These are phyloP conservation scores for Papilio dardanus DNA, from an alignment of 1,140 invertebrate species.

Conservation along the genomic window DNA sequence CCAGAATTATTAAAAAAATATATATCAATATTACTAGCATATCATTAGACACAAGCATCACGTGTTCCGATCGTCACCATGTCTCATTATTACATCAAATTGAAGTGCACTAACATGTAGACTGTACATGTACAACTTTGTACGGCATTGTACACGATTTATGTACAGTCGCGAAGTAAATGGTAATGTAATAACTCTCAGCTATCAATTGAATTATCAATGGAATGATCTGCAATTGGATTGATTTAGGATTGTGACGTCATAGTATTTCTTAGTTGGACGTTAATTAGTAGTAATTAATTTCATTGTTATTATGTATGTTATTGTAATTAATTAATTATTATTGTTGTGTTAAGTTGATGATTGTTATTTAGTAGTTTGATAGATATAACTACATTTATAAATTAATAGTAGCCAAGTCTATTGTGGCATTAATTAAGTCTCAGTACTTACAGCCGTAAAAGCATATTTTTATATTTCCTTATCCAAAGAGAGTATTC, in stretches of 20 bases:
- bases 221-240: conserved; percentile 34
- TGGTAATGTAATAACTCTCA: conserved; percentile 17
- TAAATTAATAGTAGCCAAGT: not conserved
- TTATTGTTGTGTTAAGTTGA: not conserved
- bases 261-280: conserved; percentile 26
- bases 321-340: conserved; percentile 16
- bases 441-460: too few species aligned
- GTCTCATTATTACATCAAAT: conserved; percentile 43
- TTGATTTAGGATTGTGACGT: conserved; percentile 31
- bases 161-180: conserved; percentile 23
- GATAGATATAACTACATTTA: not conserved
- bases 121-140: conserved; percentile 18
- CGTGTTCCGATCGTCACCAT: conserved; percentile 38
- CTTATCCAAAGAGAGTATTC: too few species aligned
- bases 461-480: too few species aligned
- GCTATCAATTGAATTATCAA: conserved; percentile 35
- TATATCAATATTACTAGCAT: not conserved
- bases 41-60: conserved; percentile 51
- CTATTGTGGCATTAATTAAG: not conserved
- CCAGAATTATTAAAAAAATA: too few species aligned
- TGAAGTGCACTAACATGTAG: not conserved
- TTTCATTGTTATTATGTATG: not conserved
- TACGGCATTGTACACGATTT: conserved; percentile 12
- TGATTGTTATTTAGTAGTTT: not conserved
- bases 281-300: conserved; percentile 29